Evolutionary conservation across 1,140 invertebrate species (phyloP).

Genomic region (Dreissena rostriformis): DNA sequence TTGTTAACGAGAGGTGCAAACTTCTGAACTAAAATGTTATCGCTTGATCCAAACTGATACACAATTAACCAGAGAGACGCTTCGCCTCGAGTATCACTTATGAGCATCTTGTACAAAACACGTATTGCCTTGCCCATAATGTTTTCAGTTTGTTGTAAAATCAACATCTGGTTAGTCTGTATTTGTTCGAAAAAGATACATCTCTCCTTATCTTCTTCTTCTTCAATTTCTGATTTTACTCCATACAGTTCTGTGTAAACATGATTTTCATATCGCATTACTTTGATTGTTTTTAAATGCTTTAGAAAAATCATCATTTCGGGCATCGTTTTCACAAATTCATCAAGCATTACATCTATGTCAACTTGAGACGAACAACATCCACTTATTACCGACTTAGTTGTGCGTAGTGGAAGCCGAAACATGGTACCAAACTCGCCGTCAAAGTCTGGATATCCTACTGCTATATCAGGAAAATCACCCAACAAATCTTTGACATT

Average conservation of each 20-base stretch:
- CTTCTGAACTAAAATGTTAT: too few species aligned
- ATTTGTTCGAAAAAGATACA: too few species aligned
- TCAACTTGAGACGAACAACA: constrained; percentile 60
- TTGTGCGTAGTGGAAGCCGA: constrained; percentile 63
- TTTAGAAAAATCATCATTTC: constrained; percentile 5
- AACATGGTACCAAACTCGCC: constrained; percentile 59
- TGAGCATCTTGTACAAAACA: too few species aligned
- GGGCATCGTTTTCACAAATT: constrained; percentile 61
- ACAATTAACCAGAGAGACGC: too few species aligned
- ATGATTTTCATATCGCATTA: neutral
- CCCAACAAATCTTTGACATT: constrained; percentile 41
- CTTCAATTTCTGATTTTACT: constrained; percentile 49
- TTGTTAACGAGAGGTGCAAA: neutral
- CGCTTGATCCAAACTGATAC: too few species aligned
- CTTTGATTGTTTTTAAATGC: neutral
- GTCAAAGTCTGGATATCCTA: constrained; percentile 51
- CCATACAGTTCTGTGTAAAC: constrained; percentile 44
- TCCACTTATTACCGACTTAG: constrained; percentile 67
- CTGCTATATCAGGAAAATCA: constrained; percentile 63
- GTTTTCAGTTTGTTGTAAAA: too few species aligned
- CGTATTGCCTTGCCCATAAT: too few species aligned
- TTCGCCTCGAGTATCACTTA: too few species aligned
- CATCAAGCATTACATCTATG: constrained; percentile 66
- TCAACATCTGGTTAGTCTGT: too few species aligned
- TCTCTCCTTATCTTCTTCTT: constrained; percentile 42